Conservation (phyloP, 2,113 vertebrate species). For the Sigmodon hispidus region DNA sequence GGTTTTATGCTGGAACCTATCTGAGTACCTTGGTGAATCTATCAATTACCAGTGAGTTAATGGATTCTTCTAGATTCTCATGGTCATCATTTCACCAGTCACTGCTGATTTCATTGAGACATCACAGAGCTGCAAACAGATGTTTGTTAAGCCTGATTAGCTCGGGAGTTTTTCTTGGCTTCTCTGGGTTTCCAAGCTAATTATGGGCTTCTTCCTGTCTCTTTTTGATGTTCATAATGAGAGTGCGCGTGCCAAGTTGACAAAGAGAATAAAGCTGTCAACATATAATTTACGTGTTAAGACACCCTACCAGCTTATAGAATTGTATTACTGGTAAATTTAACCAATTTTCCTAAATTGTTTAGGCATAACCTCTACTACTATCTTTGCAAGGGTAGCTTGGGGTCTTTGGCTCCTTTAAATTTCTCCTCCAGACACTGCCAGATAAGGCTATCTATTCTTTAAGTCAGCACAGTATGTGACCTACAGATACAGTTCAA, state of each 20-base stretch:
- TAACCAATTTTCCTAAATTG: conserved; percentile 1
- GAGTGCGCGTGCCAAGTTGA: conserved; percentile 14
- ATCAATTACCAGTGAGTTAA: conserved; percentile 36
- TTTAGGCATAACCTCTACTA: neutral
- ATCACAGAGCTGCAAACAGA: conserved; percentile 54
- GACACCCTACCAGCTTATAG: neutral
- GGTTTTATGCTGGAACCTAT: neutral
- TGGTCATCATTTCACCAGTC: conserved; percentile 7
- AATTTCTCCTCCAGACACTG: conserved; percentile 47
- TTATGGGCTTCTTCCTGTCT: conserved; percentile 21
- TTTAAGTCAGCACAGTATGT: conserved; percentile 61
- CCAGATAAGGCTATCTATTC: conserved; percentile 65
- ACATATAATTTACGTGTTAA: conserved; percentile 5
- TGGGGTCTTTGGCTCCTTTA: conserved; percentile 20
- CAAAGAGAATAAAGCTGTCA: conserved; percentile 25
- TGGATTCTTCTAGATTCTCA: neutral
- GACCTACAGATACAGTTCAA: conserved; percentile 41
- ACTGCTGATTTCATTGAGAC: conserved; percentile 53
- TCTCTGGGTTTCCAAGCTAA: conserved; percentile 63
- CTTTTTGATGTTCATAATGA: conserved; percentile 42
- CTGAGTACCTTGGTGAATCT: neutral
- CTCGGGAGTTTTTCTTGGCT: conserved; percentile 19
- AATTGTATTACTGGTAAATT: neutral
- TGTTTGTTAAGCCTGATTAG: conserved; percentile 42
- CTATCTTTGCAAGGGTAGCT: neutral